Conservation (phyloP, 2,888 invertebrate species). For the Melipona bicolor region DNA sequence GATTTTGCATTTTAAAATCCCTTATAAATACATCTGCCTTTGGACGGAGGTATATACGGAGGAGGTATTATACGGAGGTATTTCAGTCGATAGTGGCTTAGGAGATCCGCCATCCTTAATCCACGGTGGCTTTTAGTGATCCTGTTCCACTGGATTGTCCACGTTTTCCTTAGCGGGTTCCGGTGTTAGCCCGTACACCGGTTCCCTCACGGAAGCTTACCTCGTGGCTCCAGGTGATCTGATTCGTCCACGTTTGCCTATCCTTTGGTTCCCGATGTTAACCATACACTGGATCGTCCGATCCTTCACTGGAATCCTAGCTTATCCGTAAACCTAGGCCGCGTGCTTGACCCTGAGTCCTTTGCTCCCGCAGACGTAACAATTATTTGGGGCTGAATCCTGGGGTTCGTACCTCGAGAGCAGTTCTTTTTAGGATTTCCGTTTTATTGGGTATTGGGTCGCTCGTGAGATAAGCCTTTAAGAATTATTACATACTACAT, state of each 20-base stretch:
- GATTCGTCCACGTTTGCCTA: neutral
- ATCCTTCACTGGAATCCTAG: neutral
- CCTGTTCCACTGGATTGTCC: slow-evolving; percentile 1
- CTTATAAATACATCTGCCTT: too few species aligned
- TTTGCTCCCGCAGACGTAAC: neutral
- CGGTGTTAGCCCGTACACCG: neutral
- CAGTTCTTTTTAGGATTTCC: neutral
- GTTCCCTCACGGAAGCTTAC: neutral
- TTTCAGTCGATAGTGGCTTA: neutral
- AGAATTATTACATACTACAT: too few species aligned
- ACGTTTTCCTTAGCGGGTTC: neutral
- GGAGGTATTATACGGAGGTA: neutral
- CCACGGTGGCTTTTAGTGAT: neutral
- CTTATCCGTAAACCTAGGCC: neutral
- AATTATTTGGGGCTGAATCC: slow-evolving; percentile 26
- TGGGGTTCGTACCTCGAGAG: neutral
- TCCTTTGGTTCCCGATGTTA: neutral
- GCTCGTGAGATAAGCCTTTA: too few species aligned
- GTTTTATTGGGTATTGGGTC: neutral
- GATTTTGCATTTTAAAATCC: neutral
- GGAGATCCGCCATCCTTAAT: neutral
- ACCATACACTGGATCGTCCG: neutral
- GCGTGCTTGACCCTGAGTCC: neutral
- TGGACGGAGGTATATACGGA: too few species aligned
- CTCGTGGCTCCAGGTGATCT: neutral